Evolutionary conservation across 1,140 invertebrate species (phyloP).

Genomic region (Ptiloglossa arizonensis): DNA sequence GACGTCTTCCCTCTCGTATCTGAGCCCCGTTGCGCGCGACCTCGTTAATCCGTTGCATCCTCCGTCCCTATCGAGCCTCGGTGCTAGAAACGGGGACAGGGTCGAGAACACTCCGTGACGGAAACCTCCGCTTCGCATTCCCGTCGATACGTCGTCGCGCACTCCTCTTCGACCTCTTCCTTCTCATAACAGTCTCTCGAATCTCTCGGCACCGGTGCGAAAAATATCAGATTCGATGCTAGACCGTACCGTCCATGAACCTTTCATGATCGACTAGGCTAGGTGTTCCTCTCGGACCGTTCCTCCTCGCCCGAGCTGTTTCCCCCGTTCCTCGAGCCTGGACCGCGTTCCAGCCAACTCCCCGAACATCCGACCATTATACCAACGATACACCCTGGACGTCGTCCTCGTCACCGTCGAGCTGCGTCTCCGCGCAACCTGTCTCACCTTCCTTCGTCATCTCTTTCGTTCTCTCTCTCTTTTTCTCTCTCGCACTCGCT

Average conservation of each 20-base stretch:
- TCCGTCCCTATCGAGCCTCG: not conserved
- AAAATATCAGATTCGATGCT: not conserved
- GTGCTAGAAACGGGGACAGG: slow-evolving; percentile 47
- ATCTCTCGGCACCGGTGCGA: not conserved
- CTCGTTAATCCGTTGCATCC: slow-evolving; percentile 18
- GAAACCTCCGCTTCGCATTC: not conserved
- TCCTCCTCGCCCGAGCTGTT: not conserved
- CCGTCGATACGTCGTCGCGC: slow-evolving; percentile 15
- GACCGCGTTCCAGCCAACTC: not conserved
- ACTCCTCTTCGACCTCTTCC: not conserved
- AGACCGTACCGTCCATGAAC: not conserved
- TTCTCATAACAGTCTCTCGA: slow-evolving; percentile 33
- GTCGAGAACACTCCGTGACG: slow-evolving; percentile 43
- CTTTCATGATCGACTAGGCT: not conserved
- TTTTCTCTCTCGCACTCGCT: not conserved
- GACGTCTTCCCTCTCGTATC: not conserved
- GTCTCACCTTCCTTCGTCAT: slow-evolving; percentile 8
- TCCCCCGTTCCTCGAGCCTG: not conserved
- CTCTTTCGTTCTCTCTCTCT: not conserved
- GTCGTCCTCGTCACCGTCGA: slow-evolving; percentile 28
- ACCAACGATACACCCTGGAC: not conserved
- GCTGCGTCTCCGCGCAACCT: slow-evolving; percentile 5
- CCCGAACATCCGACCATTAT: not conserved
- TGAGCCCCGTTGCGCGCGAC: not conserved
- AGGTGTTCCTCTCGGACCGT: not conserved